Conservation (phyloP, 2,113 vertebrate genomes). For the Oncorhynchus kisutch region DNA sequence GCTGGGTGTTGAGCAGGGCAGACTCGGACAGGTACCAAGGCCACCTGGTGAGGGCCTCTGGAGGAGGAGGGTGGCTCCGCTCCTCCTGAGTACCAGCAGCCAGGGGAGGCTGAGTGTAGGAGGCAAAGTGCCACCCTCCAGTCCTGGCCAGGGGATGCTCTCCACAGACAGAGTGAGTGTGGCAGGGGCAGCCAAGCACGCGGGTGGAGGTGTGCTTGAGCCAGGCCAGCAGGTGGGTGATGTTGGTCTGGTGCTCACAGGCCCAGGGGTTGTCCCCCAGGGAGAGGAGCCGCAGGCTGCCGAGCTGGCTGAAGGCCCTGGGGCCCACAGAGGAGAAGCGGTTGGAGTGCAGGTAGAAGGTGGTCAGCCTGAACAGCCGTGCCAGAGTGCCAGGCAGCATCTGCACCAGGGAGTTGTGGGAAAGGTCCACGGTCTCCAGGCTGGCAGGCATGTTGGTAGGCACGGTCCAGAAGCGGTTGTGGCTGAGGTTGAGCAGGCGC, state of each 20-base stretch:
- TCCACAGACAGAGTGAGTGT: conserved; percentile 66
- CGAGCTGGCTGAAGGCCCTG: conserved; percentile 80
- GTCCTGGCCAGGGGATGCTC: conserved; percentile 40
- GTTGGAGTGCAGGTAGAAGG: conserved; percentile 90
- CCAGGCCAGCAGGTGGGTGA: conserved; percentile 83
- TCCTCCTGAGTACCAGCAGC: conserved; percentile 32
- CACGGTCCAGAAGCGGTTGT: conserved; percentile 93
- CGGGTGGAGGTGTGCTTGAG: conserved; percentile 69
- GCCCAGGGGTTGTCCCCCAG: conserved; percentile 90
- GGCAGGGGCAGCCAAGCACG: conserved; percentile 82
- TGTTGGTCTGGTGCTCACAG: conserved; percentile 75
- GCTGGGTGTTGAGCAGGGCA: conserved; percentile 28
- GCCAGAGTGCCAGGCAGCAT: conserved; percentile 87
- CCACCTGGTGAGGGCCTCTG: conserved; percentile 40
- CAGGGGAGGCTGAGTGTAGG: conserved; percentile 61
- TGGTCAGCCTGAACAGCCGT: conserved; percentile 76
- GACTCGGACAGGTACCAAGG: conserved; percentile 49
- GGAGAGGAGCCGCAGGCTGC: conserved; percentile 78
- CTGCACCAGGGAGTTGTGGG: conserved; percentile 86
- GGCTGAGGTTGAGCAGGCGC: conserved; percentile 86
- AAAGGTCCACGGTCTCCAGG: conserved; percentile 84
- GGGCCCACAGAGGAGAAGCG: conserved; percentile 82
- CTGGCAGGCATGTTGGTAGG: conserved; percentile 90
- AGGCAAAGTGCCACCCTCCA: conserved; percentile 65
- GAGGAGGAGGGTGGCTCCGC: conserved; percentile 27